Evolutionary conservation across 2,113 vertebrate genomes (phyloP).

Genomic region (Phylloscopus trochiloides): DNA sequence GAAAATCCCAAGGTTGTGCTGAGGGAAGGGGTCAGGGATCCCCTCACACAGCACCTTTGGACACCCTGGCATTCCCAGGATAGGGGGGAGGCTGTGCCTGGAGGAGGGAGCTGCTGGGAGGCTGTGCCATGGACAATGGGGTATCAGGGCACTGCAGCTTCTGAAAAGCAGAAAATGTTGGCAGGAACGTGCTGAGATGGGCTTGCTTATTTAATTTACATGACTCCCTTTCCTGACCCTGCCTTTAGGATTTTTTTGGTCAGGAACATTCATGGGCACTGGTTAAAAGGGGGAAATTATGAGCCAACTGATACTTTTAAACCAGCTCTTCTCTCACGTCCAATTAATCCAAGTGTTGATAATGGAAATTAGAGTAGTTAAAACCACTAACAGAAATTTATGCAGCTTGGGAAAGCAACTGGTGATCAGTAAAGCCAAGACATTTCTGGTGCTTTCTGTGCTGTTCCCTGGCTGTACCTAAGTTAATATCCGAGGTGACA

Average conservation of each 20-base stretch:
- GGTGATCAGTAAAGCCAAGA: neutral
- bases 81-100: neutral
- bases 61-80: fast-evolving
- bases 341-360: neutral
- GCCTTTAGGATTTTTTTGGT: neutral
- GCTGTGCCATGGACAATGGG: fast-evolving
- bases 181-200: neutral
- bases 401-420: neutral
- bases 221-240: neutral
- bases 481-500: neutral
- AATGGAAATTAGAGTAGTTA: neutral
- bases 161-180: neutral
- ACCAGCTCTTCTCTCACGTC: neutral
- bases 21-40: neutral
- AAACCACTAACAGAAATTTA: neutral
- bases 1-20: fast-evolving
- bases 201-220: neutral
- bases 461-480: neutral
- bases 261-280: neutral
- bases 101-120: neutral
- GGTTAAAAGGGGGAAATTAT: fast-evolving
- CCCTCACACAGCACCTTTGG: neutral
- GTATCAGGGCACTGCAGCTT: neutral
- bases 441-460: neutral
- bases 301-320: neutral